Base-by-base conservation (phyloP, 2,113 vertebrate genomes). In the Hepsetus odoe region DNA sequence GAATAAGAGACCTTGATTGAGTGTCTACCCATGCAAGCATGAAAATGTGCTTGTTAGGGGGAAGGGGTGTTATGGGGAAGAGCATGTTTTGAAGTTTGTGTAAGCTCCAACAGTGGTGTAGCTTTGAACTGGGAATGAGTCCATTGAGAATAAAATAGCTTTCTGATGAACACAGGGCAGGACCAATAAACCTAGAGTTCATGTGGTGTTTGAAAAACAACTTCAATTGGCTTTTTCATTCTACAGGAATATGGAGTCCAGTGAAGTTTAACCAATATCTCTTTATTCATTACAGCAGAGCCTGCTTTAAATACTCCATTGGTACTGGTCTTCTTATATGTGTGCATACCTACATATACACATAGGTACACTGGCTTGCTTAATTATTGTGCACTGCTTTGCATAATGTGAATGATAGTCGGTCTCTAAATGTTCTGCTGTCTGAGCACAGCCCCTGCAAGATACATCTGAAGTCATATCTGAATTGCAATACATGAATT, bases 81-180 rank as follows among this genome's bases (percentile, higher is more conserved):
- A 51, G 53, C 65, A 87, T 85, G 85, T 80, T 85, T 55, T 11
- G 20, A 1, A 7, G 0, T 53, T 53, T 49, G n/a, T 24, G 51
- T 86, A 79, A 68, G 80, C 83, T 84, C 86, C 86, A 89, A 78
- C 87, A 87, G 90, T 80, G 86, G 84, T 89, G 90, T 85, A 86
- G 87, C 85, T 87, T 88, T 84, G 87, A 85, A 87, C 73, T 22
- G 78, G 89, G 83, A 88, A 89, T 90, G 88, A 84, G 84, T 83
- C 90, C 85, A 88, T 88, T 90, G 90, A 91, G 85, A 80, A 75
- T 69, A 72, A 82, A 71, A 81, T 83, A 86, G 87, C 87, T 79
- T 82, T 83, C 83, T 85, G 80, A 87, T 87, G 85, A 86, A 85
- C 84, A 78, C 42, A 32, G n/a, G n/a, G 24, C 38, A n/a, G 44